Conservation (phyloP, 2,113 vertebrate species). For the Pontoporia blainvillei region DNA sequence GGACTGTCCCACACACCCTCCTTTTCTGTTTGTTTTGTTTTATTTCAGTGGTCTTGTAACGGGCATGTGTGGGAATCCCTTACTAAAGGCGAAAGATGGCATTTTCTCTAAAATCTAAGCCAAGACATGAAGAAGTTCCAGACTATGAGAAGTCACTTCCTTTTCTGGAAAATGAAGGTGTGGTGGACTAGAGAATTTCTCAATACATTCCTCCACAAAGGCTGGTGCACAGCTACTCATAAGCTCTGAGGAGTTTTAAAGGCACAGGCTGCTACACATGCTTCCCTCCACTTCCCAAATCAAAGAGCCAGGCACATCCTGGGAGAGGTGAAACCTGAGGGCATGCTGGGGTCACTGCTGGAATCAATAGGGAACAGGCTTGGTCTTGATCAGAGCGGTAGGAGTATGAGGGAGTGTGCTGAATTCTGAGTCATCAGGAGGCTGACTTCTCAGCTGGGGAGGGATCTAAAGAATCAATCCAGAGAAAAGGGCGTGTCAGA, state of each 20-base stretch:
- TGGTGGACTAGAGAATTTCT: not conserved
- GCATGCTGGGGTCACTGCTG: not conserved
- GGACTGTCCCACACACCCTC: not conserved
- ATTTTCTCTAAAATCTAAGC: constrained; percentile 2
- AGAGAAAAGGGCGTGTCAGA: not conserved
- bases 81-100: not conserved
- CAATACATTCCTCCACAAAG: not conserved
- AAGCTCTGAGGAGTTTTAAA: not conserved
- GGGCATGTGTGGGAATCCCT: not conserved
- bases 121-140: not conserved
- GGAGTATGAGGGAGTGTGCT: not conserved
- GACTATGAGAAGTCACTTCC: not conserved
- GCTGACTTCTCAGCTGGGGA: not conserved
- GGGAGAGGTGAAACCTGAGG: not conserved
- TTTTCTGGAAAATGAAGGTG: not conserved
- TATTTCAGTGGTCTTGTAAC: not conserved
- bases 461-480: not conserved
- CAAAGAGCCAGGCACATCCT: not conserved
- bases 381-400: not conserved
- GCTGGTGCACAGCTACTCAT: not conserved
- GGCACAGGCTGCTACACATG: not conserved
- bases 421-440: constrained; percentile 13
- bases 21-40: not conserved
- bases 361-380: not conserved
- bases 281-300: not conserved